Percentiles rank a stretch among this genome's conserved stretches.
phyloP scores from a whole-genome alignment of 2,888 invertebrate species.

The Odontomyia ornata region DNA sequence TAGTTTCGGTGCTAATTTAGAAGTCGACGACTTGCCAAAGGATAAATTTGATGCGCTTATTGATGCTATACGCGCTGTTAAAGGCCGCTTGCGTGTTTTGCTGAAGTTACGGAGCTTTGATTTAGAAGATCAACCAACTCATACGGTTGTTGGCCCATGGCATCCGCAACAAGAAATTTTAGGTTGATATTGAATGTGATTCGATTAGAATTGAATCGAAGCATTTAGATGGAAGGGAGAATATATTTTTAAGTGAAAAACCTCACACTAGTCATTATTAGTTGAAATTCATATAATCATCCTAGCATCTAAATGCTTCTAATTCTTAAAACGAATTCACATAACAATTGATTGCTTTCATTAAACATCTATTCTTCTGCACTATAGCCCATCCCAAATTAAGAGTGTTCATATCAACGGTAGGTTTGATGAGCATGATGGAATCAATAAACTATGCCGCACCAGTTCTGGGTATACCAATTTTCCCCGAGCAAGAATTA shows the following conservation, averaged over 20 bases:
- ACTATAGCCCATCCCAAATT: slow-evolving; percentile 66
- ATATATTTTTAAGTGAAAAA: background rate
- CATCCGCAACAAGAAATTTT: slow-evolving; percentile 62
- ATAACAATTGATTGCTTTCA: background rate
- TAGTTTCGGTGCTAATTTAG: slow-evolving; percentile 64
- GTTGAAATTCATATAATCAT: too few species aligned
- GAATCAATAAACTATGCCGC: slow-evolving; percentile 66
- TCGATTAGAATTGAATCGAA: slow-evolving; percentile 4
- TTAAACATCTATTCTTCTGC: slow-evolving; percentile 12
- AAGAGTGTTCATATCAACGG: slow-evolving; percentile 69
- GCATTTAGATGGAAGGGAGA: background rate
- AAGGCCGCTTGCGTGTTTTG: slow-evolving; percentile 59
- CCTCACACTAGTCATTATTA: too few species aligned
- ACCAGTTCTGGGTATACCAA: slow-evolving; percentile 67
- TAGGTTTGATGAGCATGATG: slow-evolving; percentile 68
- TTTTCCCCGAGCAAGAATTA: slow-evolving; percentile 66
- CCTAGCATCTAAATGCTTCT: background rate
- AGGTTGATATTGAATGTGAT: slow-evolving; percentile 52
- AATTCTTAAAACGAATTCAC: background rate
- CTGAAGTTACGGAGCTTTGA: slow-evolving; percentile 67
- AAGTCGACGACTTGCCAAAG: slow-evolving; percentile 58
- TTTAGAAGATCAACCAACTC: slow-evolving; percentile 59
- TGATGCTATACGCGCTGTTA: slow-evolving; percentile 53
- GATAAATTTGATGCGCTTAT: slow-evolving; percentile 60
- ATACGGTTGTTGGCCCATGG: slow-evolving; percentile 62